A percentile compares a stretch with the other conserved stretches of the same genome.
phyloP scores from a whole-genome alignment of 2,888 invertebrate species.

The Liopterus haemorrhoidalis region DNA sequence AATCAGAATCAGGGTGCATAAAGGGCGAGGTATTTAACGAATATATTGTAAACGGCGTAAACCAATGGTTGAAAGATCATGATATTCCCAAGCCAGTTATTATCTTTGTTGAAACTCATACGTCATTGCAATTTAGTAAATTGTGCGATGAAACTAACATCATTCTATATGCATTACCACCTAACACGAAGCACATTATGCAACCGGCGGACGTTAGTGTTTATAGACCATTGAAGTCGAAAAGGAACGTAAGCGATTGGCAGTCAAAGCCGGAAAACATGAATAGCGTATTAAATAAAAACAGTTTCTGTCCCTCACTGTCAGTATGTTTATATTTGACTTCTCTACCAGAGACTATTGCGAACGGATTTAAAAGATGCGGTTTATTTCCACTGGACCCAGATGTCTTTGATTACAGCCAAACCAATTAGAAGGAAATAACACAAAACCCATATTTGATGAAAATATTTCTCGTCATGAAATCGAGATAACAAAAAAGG shows the following conservation, averaged over 20 bases:
- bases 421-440: slow-evolving; percentile 12
- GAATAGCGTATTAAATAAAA: slow-evolving; percentile 31
- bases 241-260: slow-evolving; percentile 31
- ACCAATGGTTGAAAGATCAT: no score
- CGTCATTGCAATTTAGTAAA: slow-evolving; percentile 24
- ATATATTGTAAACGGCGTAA: no score
- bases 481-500: slow-evolving; percentile 9
- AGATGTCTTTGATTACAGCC: slow-evolving; percentile 28
- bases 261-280: slow-evolving; percentile 28
- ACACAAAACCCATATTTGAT: no score
- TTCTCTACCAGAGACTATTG: slow-evolving; percentile 19
- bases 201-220: no score
- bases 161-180: slow-evolving; percentile 33
- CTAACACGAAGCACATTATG: slow-evolving; percentile 33
- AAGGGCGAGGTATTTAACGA: slow-evolving; percentile 24
- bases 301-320: slow-evolving; percentile 33
- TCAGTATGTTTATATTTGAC: slow-evolving; percentile 18
- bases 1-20: slow-evolving; percentile 25
- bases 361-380: slow-evolving; percentile 29
- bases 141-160: slow-evolving; percentile 30
- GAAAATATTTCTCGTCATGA: slow-evolving; percentile 6
- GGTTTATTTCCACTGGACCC: slow-evolving; percentile 31
- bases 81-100: slow-evolving; percentile 26
- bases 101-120: slow-evolving; percentile 23
- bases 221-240: slow-evolving; percentile 36